These are phyloP conservation scores for Drosophila histrio DNA, from an alignment of 2,888 invertebrate species.

Conservation along the genomic window DNA sequence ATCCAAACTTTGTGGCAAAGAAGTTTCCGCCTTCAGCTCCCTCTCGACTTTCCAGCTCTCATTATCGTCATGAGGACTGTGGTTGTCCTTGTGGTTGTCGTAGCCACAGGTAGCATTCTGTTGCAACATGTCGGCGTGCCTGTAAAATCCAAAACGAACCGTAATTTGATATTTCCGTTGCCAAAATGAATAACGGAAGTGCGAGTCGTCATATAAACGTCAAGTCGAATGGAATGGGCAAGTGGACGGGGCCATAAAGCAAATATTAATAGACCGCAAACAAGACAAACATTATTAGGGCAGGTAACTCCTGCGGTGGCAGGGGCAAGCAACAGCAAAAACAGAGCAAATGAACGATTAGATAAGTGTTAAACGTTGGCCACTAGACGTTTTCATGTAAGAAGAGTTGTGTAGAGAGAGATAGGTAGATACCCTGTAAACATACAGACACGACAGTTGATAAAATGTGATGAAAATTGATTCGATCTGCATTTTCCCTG, in stretches of 20 bases:
- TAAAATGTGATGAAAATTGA: not conserved
- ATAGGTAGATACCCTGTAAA: not conserved
- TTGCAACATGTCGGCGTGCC: slow-evolving; percentile 83
- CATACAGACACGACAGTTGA: not conserved
- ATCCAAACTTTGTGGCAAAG: slow-evolving; percentile 65
- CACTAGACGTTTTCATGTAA: not conserved
- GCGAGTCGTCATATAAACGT: slow-evolving; percentile 20
- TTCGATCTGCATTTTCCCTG: not conserved
- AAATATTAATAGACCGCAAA: slow-evolving; percentile 69
- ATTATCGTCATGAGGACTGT: slow-evolving; percentile 4
- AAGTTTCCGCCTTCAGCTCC: slow-evolving; percentile 79
- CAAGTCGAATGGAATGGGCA: slow-evolving; percentile 10
- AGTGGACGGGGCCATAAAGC: slow-evolving; percentile 27
- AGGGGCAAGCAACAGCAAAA: not conserved
- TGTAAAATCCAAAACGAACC: slow-evolving; percentile 49
- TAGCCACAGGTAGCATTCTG: slow-evolving; percentile 87
- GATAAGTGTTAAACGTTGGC: slow-evolving; percentile 41
- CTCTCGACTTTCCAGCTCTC: slow-evolving; percentile 45
- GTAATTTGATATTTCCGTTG: slow-evolving; percentile 71
- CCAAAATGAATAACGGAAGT: slow-evolving; percentile 59
- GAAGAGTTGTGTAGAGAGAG: not conserved
- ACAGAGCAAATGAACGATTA: slow-evolving; percentile 29
- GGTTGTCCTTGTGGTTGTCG: slow-evolving; percentile 58
- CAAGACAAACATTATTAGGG: slow-evolving; percentile 59
- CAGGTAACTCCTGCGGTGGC: slow-evolving; percentile 13